Conservation (phyloP, 2,113 vertebrate species). For the Sminthopsis crassicaudata region DNA sequence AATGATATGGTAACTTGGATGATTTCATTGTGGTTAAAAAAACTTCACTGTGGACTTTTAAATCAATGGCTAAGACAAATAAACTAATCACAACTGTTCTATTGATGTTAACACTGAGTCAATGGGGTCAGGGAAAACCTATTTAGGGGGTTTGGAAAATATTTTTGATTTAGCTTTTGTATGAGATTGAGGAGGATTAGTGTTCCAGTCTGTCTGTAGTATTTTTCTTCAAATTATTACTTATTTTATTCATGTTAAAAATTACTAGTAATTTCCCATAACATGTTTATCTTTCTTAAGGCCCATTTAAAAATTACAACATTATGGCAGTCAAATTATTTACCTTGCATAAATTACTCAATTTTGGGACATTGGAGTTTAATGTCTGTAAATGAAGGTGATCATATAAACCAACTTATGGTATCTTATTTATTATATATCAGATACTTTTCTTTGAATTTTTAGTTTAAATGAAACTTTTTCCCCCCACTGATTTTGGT, state of each 20-base stretch:
- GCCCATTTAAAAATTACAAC: not conserved
- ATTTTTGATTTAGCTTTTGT: not conserved
- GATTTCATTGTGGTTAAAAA: not conserved
- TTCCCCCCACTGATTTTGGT: not conserved
- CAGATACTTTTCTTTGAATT: not conserved
- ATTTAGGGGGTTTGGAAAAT: not conserved
- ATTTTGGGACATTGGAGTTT: not conserved
- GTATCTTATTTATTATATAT: not conserved
- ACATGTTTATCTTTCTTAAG: not conserved
- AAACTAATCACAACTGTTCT: not conserved
- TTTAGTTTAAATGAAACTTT: not conserved
- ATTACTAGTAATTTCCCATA: not conserved
- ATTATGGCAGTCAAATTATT: not conserved
- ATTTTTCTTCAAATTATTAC: not conserved
- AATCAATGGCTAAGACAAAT: not conserved
- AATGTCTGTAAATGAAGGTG: not conserved
- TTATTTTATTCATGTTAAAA: not conserved
- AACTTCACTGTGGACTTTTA: not conserved
- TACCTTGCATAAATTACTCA: not conserved
- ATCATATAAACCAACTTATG: not conserved
- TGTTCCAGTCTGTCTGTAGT: not conserved
- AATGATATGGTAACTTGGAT: not conserved
- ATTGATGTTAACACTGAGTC: not conserved
- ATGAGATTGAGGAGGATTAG: not conserved
- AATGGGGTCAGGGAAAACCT: not conserved